Evolutionary conservation across 1,140 invertebrate species (phyloP).

Genomic region (Drosophila burlai): DNA sequence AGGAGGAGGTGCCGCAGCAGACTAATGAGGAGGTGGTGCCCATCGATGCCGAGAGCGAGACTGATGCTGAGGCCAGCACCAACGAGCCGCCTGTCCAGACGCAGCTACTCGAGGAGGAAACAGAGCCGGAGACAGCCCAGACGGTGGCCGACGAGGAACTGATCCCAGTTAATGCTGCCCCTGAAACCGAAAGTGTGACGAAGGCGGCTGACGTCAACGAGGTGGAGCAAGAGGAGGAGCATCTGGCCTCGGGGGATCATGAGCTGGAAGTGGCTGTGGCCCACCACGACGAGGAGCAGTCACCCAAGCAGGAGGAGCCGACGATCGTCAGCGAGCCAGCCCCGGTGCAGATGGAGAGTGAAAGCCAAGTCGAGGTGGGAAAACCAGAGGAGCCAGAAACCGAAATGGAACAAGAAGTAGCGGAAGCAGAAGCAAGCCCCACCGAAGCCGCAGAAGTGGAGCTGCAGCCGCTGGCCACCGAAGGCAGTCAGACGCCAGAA

Average conservation of each 20-base stretch:
- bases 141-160: conserved; percentile 62
- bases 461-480: conserved; percentile 10
- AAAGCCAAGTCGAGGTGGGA: conserved; percentile 37
- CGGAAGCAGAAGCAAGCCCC: conserved; percentile 18
- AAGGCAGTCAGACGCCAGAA: conserved; percentile 12
- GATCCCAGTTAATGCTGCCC: conserved; percentile 65
- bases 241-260: conserved; percentile 67
- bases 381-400: conserved; percentile 43
- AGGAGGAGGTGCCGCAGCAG: conserved; percentile 14
- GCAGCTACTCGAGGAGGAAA: conserved; percentile 32
- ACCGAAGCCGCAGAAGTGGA: conserved; percentile 36
- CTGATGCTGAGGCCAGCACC: conserved; percentile 43
- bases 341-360: conserved; percentile 30
- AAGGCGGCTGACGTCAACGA: conserved; percentile 37
- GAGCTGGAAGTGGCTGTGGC: conserved; percentile 33
- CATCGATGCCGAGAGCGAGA: conserved; percentile 51
- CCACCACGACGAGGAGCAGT: conserved; percentile 27
- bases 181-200: conserved; percentile 76
- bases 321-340: conserved; percentile 20
- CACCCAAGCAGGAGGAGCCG: conserved; percentile 32
- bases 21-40: conserved; percentile 49
- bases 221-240: conserved; percentile 27
- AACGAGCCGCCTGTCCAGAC: conserved; percentile 31
- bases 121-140: conserved; percentile 21
- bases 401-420: conserved; percentile 51